Conservation (phyloP, 2,888 invertebrate genomes). For the Dinocampus coccinellae region DNA sequence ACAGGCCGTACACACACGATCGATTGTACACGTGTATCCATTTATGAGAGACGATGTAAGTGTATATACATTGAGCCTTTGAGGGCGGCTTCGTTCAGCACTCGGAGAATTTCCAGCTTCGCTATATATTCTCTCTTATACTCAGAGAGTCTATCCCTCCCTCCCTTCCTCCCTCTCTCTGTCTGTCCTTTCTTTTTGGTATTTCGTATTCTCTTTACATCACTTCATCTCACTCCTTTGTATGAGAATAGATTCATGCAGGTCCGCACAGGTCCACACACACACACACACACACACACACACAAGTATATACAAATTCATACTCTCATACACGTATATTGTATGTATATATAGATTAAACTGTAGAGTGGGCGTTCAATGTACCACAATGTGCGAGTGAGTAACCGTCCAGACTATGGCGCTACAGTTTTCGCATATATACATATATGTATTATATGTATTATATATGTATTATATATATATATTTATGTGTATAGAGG, state of each 20-base stretch:
- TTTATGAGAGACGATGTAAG: conserved; percentile 25
- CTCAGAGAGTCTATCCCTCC: background rate
- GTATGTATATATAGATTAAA: background rate
- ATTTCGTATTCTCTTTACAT: no score
- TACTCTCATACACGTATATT: no score
- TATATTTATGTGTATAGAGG: background rate
- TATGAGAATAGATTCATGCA: background rate
- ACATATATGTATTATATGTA: background rate
- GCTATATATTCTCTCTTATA: background rate
- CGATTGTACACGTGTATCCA: conserved; percentile 34
- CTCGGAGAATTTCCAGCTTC: conserved; percentile 23
- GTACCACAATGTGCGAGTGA: conserved; percentile 1
- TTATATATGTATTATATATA: background rate
- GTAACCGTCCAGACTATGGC: conserved; percentile 14
- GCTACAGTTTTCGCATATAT: background rate
- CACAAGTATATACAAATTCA: no score
- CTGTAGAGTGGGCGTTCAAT: conserved; percentile 4
- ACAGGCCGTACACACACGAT: conserved; percentile 16
- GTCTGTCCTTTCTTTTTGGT: background rate
- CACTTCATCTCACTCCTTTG: background rate
- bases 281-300: background rate
- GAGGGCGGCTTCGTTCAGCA: conserved; percentile 22
- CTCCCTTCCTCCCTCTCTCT: background rate
- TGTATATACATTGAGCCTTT: conserved; percentile 23
- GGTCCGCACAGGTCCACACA: background rate